Conservation (phyloP, 1,140 invertebrate genomes). For the Drosophila mayri region DNA sequence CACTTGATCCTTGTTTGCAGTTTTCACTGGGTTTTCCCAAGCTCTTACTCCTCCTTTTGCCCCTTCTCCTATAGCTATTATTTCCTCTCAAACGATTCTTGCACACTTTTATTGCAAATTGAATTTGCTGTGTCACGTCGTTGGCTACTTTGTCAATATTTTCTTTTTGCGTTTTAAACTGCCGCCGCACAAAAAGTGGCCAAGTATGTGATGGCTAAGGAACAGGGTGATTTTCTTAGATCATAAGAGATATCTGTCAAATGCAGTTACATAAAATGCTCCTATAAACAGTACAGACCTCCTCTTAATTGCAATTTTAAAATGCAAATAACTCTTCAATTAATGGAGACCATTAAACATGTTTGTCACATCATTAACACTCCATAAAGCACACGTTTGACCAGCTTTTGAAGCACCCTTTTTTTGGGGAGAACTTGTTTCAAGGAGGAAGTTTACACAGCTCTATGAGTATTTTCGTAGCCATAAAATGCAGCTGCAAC, state of each 20-base stretch:
- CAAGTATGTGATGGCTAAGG: conserved; percentile 1
- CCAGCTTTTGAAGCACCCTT: conserved; percentile 30
- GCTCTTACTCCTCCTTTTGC: background rate
- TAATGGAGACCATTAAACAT: background rate
- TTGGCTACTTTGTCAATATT: conserved; percentile 71
- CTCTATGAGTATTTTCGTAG: conserved; percentile 56
- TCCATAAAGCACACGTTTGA: background rate
- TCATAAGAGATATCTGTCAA: background rate
- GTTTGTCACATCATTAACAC: conserved; percentile 22
- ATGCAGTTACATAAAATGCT: too few species aligned
- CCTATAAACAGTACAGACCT: accelerated
- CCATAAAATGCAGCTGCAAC: conserved; percentile 78
- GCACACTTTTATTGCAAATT: conserved; percentile 76
- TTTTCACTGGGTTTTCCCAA: conserved; percentile 7
- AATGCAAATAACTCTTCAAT: background rate
- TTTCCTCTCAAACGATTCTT: conserved; percentile 43
- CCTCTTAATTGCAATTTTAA: background rate
- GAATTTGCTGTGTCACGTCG: conserved; percentile 75
- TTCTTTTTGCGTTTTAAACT: conserved; percentile 62
- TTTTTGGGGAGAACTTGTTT: conserved; percentile 15
- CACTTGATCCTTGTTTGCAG: conserved; percentile 46
- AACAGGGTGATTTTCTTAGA: conserved; percentile 51
- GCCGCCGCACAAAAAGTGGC: conserved; percentile 39
- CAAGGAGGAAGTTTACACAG: conserved; percentile 39
- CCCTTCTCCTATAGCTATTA: conserved; percentile 1